Conservation (phyloP, 1,140 invertebrate genomes). For the Drosophila nigrodunni region DNA sequence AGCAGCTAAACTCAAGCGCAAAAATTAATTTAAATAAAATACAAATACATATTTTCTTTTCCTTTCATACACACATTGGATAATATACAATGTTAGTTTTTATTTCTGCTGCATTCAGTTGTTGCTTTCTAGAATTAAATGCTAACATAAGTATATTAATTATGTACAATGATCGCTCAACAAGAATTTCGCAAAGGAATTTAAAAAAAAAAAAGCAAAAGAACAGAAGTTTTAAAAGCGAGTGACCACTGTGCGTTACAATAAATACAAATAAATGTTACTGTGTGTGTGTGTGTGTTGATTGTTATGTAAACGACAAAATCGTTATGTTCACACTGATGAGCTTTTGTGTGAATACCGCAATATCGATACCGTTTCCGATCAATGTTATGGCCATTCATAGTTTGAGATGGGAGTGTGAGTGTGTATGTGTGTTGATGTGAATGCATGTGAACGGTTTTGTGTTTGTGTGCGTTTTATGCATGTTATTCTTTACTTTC, state of each 20-base stretch:
- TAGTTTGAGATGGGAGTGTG: constrained; percentile 16
- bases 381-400: constrained; percentile 26
- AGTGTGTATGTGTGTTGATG: constrained; percentile 16
- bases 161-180: neutral
- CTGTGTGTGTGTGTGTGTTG: constrained; percentile 11
- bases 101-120: constrained; percentile 9
- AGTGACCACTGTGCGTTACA: constrained; percentile 2
- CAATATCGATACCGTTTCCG: constrained; percentile 41
- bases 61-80: neutral
- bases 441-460: constrained; percentile 9
- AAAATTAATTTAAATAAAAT: constrained; percentile 2
- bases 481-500: neutral
- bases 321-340: constrained; percentile 24
- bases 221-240: neutral
- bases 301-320: constrained; percentile 32
- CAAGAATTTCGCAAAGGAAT: neutral
- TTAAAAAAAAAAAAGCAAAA: neutral
- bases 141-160: constrained; percentile 45
- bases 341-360: constrained; percentile 30
- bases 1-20: constrained; percentile 42
- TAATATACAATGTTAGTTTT: constrained; percentile 19
- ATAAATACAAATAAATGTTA: neutral
- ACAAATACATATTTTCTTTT: neutral
- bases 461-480: constrained; percentile 28
- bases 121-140: constrained; percentile 43